Conservation (phyloP, 2,113 vertebrate species). For the Noctilio leporinus region DNA sequence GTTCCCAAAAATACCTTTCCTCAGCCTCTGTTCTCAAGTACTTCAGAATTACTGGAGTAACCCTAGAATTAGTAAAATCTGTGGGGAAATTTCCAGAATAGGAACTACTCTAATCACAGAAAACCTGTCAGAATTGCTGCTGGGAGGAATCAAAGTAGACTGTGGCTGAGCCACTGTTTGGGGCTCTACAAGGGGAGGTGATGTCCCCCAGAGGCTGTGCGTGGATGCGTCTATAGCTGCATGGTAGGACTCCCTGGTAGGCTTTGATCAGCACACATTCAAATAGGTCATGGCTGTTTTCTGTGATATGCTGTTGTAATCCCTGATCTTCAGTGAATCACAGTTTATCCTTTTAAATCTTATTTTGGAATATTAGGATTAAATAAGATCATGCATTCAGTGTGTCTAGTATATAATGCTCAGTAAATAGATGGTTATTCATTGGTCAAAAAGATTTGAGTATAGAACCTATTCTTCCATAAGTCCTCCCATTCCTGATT, state of each 20-base stretch:
- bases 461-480: not conserved
- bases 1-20: not conserved
- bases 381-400: not conserved
- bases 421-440: not conserved
- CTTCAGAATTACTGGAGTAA: constrained; percentile 7
- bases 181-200: not conserved
- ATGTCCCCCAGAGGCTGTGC: not conserved
- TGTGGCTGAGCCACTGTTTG: not conserved
- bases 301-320: not conserved
- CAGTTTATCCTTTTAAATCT: not conserved
- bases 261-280: not conserved
- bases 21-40: not conserved
- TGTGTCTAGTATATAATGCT: not conserved
- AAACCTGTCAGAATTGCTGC: constrained; percentile 6
- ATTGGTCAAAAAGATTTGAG: not conserved
- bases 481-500: not conserved
- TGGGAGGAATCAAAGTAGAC: not conserved
- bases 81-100: not conserved
- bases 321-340: not conserved
- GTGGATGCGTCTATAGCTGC: not conserved
- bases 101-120: not conserved
- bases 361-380: not conserved
- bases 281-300: not conserved
- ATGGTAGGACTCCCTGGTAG: not conserved
- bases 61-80: not conserved